Evolutionary conservation across 2,797 vertebrate species (phyloP), one percentile per base, ranked within the genome.

Genomic region (Danio tinwini): DNA sequence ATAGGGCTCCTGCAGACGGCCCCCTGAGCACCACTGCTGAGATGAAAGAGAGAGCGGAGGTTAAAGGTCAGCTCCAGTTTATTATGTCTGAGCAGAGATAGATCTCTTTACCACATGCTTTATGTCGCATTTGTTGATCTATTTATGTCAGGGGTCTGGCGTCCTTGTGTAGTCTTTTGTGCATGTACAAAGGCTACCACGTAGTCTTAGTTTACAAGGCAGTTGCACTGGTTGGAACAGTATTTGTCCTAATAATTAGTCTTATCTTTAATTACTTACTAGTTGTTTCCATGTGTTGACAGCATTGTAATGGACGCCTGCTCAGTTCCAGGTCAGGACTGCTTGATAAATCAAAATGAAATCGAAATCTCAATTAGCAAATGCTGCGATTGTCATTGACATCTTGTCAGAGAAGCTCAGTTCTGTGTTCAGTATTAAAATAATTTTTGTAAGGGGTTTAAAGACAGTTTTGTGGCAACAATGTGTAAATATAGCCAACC

Each of bases 1-100:
- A 91, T 93, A 92, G 94, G 91, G 91, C 92, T 92, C 91, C 90
- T 93, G 92, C 89, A 47, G 61, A 29, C 88, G 85, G 90, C 88
- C 81, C 49, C 40, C 50, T n/a, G 0, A 67, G 39, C 19, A 67
- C 19, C 11, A 78, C 19, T 50, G 67, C 67, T 62, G 47, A 78
- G 67, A 78, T 78, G 47, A 77, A 68, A 67, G 49, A 29, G 21
- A 45, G 63, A 12, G 61, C 59, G 19, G 50, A 40, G 44, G 52
- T 59, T 21, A 69, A 67, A 52, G 73, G 73, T 76, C 79, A 71
- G 74, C 65, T 61, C 47, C 69, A 78, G 74, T 73, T 55, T 63
- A 13, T 63, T 65, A 61, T 75, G 62, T 67, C 61, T 55, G 10
- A 61, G 40, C 62, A 61, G 17, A 71, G 68, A 72, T 44, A 64